Conservation (phyloP, 1,140 invertebrate genomes). For the Euura lappo region DNA sequence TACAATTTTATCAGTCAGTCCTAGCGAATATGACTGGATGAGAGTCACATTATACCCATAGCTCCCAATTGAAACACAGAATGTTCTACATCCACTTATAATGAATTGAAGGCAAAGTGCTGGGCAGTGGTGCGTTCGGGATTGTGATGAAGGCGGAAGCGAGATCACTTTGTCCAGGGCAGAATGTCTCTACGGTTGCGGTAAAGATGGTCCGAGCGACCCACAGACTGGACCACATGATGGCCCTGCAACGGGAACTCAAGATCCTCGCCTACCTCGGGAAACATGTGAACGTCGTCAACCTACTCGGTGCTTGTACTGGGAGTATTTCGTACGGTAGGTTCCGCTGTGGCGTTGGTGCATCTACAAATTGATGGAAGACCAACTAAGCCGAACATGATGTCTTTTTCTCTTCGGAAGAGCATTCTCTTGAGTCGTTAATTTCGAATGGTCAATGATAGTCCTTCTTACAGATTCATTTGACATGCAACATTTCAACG, state of each 20-base stretch:
- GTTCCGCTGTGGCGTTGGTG: constrained; percentile 68
- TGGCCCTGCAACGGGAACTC: constrained; percentile 86
- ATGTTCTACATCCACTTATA: constrained; percentile 2
- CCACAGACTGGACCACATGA: constrained; percentile 74
- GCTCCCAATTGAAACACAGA: not conserved
- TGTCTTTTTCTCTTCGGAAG: constrained; percentile 52
- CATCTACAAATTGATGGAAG: constrained; percentile 12
- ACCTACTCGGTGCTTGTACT: constrained; percentile 91
- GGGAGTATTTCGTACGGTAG: constrained; percentile 46
- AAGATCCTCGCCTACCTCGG: constrained; percentile 96
- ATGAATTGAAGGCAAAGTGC: constrained; percentile 69
- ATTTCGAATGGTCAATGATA: constrained; percentile 28
- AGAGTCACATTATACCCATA: not conserved
- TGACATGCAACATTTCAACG: too few relatives aligned
- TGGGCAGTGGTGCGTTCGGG: constrained; percentile 92
- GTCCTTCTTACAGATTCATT: too few relatives aligned
- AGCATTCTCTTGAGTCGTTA: constrained; percentile 83
- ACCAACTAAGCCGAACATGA: not conserved
- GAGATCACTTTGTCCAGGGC: constrained; percentile 75
- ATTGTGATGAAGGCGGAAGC: constrained; percentile 90
- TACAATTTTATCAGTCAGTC: too few relatives aligned
- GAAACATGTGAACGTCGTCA: constrained; percentile 93
- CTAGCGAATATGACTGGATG: too few relatives aligned
- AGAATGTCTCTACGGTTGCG: constrained; percentile 76
- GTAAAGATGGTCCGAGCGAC: constrained; percentile 87